Percentiles rank a stretch among this genome's conserved stretches.
Conservation (phyloP, 2,888 invertebrate species). For the Drosophila affinis region DNA sequence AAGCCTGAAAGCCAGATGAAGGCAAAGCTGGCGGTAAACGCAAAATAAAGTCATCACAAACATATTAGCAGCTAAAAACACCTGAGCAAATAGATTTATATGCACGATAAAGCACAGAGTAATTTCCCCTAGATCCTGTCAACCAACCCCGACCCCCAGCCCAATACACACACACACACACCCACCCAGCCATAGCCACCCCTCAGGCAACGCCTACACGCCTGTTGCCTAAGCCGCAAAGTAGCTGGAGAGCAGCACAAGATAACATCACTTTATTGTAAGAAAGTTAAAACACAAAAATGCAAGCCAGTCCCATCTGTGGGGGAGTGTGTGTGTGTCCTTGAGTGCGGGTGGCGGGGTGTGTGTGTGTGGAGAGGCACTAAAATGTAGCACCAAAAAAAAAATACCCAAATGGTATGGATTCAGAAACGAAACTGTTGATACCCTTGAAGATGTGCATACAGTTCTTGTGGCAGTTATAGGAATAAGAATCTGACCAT, state of each 20-base stretch:
- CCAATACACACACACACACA: constrained; percentile 1
- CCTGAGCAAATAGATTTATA: constrained; percentile 82
- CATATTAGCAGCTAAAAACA: constrained; percentile 80
- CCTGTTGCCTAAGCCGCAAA: constrained; percentile 80
- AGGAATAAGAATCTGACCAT: too few species aligned
- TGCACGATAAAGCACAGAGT: constrained; percentile 74
- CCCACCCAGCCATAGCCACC: constrained; percentile 8
- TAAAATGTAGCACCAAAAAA: constrained; percentile 33
- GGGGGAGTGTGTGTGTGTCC: constrained; percentile 7
- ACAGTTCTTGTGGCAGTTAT: not conserved
- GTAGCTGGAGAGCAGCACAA: constrained; percentile 67
- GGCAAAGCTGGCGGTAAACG: constrained; percentile 69
- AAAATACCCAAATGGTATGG: constrained; percentile 8
- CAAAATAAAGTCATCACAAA: constrained; percentile 82
- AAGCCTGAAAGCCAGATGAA: constrained; percentile 39
- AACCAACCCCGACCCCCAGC: constrained; percentile 35
- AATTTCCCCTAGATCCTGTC: constrained; percentile 79
- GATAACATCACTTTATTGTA: constrained; percentile 81
- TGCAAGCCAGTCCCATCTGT: constrained; percentile 63
- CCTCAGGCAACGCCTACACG: constrained; percentile 24
- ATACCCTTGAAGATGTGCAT: not conserved
- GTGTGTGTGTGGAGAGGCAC: constrained; percentile 19
- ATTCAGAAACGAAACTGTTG: not conserved
- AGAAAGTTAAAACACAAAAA: constrained; percentile 79
- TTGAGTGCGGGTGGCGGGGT: constrained; percentile 1